Percentiles rank a stretch among this genome's conserved stretches.
phyloP scores from a whole-genome alignment of 2,797 vertebrate genomes.

The Muscicapa comitata region DNA sequence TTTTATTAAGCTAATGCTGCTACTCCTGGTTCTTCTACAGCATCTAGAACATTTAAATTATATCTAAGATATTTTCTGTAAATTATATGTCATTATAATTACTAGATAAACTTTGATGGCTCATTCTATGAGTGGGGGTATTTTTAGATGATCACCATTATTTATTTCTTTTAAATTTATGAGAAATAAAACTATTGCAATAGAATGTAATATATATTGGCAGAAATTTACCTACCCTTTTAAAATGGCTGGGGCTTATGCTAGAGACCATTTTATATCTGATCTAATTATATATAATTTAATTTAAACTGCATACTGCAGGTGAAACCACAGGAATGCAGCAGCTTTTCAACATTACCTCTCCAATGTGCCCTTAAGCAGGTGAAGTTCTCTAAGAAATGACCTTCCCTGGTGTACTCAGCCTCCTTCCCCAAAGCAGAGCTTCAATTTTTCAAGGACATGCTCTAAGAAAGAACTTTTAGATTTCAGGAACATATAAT shows the following conservation, averaged over 20 bases:
- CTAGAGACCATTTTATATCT: background rate
- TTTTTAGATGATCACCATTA: background rate
- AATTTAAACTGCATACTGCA: background rate
- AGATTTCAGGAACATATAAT: background rate
- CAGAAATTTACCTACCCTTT: background rate
- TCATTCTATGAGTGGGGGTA: background rate
- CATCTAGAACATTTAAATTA: background rate
- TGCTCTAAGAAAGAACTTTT: background rate
- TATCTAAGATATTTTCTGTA: background rate
- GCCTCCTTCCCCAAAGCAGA: background rate
- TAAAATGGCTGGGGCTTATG: background rate
- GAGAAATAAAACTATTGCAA: background rate
- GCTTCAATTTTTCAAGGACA: background rate
- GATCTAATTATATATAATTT: background rate
- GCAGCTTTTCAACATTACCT: background rate
- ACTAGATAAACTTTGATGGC: background rate
- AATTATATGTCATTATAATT: background rate
- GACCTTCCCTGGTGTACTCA: background rate
- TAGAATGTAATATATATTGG: background rate
- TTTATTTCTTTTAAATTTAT: background rate
- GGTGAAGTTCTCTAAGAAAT: background rate
- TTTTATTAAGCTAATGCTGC: background rate
- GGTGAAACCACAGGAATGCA: background rate
- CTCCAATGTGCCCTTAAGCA: background rate
- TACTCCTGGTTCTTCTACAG: background rate